Evolutionary conservation across 2,888 invertebrate species (phyloP).

Genomic region (Coelinius sp.): DNA sequence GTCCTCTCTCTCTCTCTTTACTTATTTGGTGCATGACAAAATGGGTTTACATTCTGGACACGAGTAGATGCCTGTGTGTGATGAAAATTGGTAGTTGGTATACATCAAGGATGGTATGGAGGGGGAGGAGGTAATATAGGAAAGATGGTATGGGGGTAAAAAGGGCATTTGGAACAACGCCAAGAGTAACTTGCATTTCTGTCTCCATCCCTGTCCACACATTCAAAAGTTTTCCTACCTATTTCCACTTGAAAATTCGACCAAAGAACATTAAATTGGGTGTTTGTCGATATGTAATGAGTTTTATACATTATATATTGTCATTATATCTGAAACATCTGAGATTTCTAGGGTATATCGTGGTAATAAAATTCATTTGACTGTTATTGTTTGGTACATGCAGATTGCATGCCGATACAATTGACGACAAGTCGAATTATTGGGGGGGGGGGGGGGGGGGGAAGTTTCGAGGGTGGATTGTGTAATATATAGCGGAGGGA

Average conservation of each 20-base stretch:
- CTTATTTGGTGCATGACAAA: conserved; percentile 60
- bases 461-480: no score
- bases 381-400: not conserved
- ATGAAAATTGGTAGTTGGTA: conserved; percentile 30
- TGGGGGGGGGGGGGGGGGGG: not conserved
- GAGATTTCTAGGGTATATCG: conserved; percentile 39
- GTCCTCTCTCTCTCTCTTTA: not conserved
- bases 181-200: conserved; percentile 69
- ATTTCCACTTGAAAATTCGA: conserved; percentile 59
- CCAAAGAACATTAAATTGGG: conserved; percentile 67
- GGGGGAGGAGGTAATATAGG: conserved; percentile 39
- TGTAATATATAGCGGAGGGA: conserved; percentile 52
- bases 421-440: conserved; percentile 36
- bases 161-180: conserved; percentile 63
- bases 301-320: conserved; percentile 43
- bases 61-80: conserved; percentile 23
- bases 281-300: conserved; percentile 57
- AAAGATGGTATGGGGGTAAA: conserved; percentile 37
- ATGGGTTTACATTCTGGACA: conserved; percentile 62
- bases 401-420: not conserved
- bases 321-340: conserved; percentile 43
- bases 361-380: not conserved
- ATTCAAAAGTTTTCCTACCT: not conserved
- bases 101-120: conserved; percentile 32
- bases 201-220: conserved; percentile 49